Base-by-base conservation (phyloP, 92 coral and sea anemone genomes). In the Montipora capitata region DNA sequence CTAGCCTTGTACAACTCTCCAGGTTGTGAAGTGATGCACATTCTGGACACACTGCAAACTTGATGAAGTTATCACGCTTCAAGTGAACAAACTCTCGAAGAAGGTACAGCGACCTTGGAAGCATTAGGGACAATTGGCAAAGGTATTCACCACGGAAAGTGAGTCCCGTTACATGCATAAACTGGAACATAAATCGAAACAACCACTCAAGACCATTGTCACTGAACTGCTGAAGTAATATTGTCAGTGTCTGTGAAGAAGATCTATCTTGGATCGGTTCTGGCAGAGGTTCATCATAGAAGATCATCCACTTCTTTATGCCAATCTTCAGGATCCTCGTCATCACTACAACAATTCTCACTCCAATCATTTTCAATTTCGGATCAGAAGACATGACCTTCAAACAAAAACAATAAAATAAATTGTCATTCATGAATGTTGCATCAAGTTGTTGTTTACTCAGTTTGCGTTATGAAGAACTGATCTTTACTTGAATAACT, bases 321-420 rank as follows among this genome's bases (percentile, higher is more conserved):
- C 96, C 96, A 93, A 39, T 67, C 64, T 79, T 89, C 93, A 64
- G 70, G 20, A n/a, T 62, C 88, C 52, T 85, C 91, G 45, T 75
- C 82, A 67, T 84, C 71, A 17, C 61, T 45, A 45, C 51, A 45
- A 45, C 51, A 45, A 45, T 0, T 45, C 51, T 8, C 51, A 45
- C 51, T 45, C 51, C 51, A 45, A 45, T 45, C 51, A 45, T 0
- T 45, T 45, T 45, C 51, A 45, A 0, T 45, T 8, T 45, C 8
- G 51, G 5, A 45, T 45, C 51, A 45, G 51, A 45, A 45, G 51
- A 45, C 51, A 45, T 0, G 51, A 45, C 51, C 5, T 45, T 45
- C 51, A 45, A 45, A 45, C 51, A 45, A 45, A 45, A 45, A 45
- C 51, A 45, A 45, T 7, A 45, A 45, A 45, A 45, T 45, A 45